These are phyloP conservation scores for Melanotaenia trifasciata DNA, from an alignment of 2,797 vertebrate genomes.

Conservation along the genomic window DNA sequence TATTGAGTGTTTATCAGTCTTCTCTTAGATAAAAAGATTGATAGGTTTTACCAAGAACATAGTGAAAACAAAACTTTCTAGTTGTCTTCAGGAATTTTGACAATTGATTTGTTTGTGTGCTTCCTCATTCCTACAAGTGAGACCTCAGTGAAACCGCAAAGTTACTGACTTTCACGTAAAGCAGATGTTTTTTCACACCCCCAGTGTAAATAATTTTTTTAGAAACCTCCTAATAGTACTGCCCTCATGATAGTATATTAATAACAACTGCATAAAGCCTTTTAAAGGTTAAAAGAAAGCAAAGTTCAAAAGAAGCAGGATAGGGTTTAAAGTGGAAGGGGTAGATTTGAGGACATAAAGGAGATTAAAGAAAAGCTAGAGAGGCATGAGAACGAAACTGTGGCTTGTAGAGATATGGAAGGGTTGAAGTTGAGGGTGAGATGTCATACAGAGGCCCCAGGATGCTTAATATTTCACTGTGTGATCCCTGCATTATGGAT, in stretches of 20 bases:
- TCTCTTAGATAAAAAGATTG: background rate
- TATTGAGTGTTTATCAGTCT: background rate
- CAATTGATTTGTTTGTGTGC: background rate
- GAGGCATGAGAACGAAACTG: constrained; percentile 34
- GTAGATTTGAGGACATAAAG: constrained; percentile 24
- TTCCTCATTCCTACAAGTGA: background rate
- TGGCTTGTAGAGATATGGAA: constrained; percentile 64
- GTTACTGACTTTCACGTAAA: background rate
- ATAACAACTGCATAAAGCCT: background rate
- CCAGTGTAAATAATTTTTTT: background rate
- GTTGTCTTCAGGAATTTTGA: background rate
- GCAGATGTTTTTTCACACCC: background rate
- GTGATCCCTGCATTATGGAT: constrained; percentile 79
- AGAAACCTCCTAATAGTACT: background rate
- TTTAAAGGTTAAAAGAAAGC: constrained; percentile 18
- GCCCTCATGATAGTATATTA: background rate
- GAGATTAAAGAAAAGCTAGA: constrained; percentile 42
- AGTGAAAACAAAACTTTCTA: background rate
- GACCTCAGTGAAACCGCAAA: constrained; percentile 3
- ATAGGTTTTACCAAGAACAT: background rate
- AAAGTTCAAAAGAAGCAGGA: constrained; percentile 4
- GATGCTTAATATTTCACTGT: constrained; percentile 82
- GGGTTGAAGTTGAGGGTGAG: constrained; percentile 77
- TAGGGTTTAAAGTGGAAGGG: constrained; percentile 19
- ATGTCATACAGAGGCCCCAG: constrained; percentile 76